Evolutionary conservation across 2,888 invertebrate genomes (phyloP).

Genomic region (Ormyrus labotus): DNA sequence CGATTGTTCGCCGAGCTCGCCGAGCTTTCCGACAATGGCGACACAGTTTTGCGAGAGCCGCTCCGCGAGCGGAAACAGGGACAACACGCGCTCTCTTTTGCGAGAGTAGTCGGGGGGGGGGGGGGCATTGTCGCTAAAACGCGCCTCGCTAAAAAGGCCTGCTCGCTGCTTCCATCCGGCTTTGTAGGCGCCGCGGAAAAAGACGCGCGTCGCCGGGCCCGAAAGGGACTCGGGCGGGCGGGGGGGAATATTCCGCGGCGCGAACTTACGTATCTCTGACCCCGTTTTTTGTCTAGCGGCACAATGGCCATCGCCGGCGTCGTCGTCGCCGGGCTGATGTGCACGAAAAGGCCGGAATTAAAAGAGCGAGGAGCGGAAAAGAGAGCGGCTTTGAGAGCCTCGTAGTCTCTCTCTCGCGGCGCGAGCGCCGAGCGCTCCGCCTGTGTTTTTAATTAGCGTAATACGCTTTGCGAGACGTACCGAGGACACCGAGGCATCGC

Average conservation of each 20-base stretch:
- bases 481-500: no score
- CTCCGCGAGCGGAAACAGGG: background rate
- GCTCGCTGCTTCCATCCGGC: background rate
- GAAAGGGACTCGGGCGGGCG: background rate
- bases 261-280: background rate
- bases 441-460: conserved; percentile 48
- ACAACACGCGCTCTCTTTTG: conserved; percentile 8
- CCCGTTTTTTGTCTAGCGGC: conserved; percentile 9
- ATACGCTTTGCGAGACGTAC: conserved; percentile 15
- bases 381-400: conserved; percentile 5
- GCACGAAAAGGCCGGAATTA: conserved; percentile 9
- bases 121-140: conserved; percentile 13
- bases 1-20: conserved; percentile 68
- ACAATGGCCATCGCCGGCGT: background rate
- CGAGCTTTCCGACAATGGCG: conserved; percentile 54
- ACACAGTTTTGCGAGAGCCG: conserved; percentile 65
- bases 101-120: background rate
- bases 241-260: background rate
- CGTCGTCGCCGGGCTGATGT: background rate
- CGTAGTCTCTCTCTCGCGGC: conserved; percentile 2
- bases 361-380: conserved; percentile 1
- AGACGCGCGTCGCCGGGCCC: conserved; percentile 13
- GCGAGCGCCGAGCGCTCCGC: background rate
- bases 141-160: conserved; percentile 16
- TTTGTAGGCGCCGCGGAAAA: conserved; percentile 6